A percentile compares a stretch with the other conserved stretches of the same genome.
phyloP scores from a whole-genome alignment of 2,797 vertebrate genomes.

The Phalanger gymnotis region DNA sequence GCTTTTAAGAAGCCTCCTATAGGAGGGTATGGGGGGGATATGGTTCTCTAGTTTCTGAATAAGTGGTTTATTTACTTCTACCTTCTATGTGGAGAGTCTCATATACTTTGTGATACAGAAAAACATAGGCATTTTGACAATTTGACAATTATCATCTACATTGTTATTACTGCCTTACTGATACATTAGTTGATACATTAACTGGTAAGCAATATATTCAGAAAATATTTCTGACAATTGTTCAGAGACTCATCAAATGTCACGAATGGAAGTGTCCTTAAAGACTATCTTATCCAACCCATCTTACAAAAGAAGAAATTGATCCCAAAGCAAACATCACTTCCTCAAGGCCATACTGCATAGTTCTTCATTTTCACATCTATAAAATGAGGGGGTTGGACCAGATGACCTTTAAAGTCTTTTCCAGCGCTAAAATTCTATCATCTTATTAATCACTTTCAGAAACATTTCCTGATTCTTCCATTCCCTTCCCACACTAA shows the following conservation, averaged over 20 bases:
- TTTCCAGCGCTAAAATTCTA: conserved; percentile 28
- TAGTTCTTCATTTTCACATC: neutral
- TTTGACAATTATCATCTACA: too few relatives aligned
- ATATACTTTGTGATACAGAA: too few relatives aligned
- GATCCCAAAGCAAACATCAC: neutral
- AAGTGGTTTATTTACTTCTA: too few relatives aligned
- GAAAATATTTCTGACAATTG: neutral
- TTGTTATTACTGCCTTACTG: too few relatives aligned
- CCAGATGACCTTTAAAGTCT: conserved; percentile 46
- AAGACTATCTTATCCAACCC: neutral
- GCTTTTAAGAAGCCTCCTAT: neutral
- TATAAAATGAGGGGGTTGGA: conserved; percentile 35
- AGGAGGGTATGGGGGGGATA: too few relatives aligned
- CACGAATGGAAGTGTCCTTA: neutral
- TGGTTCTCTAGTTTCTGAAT: too few relatives aligned
- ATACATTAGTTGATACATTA: too few relatives aligned
- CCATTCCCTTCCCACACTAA: neutral
- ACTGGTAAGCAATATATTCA: neutral
- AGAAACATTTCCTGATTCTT: conserved; percentile 40
- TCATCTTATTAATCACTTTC: neutral
- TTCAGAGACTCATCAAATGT: neutral
- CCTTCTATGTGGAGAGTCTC: too few relatives aligned
- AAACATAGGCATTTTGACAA: too few relatives aligned
- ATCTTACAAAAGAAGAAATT: neutral
- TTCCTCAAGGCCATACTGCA: neutral